These are phyloP conservation scores for Elanus axillaris DNA, from an alignment of 2,113 vertebrate genomes.

Conservation along the genomic window DNA sequence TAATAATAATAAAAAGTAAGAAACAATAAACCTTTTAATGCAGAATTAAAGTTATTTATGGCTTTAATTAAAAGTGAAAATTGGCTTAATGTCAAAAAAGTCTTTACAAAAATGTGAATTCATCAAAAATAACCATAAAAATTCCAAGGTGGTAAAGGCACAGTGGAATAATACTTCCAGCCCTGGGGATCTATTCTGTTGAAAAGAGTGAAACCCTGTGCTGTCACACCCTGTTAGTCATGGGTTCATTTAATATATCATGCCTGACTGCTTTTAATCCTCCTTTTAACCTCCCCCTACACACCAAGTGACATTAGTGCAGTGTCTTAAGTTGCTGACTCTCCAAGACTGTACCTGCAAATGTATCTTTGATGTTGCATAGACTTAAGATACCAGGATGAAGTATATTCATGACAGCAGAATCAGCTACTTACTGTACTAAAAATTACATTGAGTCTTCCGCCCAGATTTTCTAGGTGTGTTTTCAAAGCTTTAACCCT, in stretches of 20 bases:
- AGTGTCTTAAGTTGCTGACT: slow-evolving; percentile 36
- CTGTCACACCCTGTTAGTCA: slow-evolving; percentile 82
- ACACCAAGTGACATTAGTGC: slow-evolving; percentile 69
- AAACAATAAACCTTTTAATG: slow-evolving; percentile 75
- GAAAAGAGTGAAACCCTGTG: slow-evolving; percentile 76
- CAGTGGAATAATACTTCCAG: slow-evolving; percentile 68
- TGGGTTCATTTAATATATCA: slow-evolving; percentile 74
- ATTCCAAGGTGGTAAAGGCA: slow-evolving; percentile 80
- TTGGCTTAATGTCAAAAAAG: slow-evolving; percentile 71
- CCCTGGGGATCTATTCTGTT: slow-evolving; percentile 72
- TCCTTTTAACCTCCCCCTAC: slow-evolving; percentile 62
- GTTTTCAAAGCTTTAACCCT: neutral
- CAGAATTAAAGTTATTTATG: slow-evolving; percentile 78
- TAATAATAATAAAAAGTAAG: slow-evolving; percentile 66
- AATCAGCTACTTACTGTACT: neutral
- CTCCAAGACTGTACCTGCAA: slow-evolving; percentile 31
- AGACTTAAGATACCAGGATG: neutral
- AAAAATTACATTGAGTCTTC: neutral
- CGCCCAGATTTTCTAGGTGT: neutral
- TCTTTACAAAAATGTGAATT: slow-evolving; percentile 75
- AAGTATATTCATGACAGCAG: neutral
- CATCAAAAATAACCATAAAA: slow-evolving; percentile 79
- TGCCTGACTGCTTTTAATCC: slow-evolving; percentile 74
- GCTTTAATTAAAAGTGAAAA: slow-evolving; percentile 80
- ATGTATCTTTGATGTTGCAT: neutral